Evolutionary conservation across 2,888 invertebrate species (phyloP).

Genomic region (Sesamia inferens): DNA sequence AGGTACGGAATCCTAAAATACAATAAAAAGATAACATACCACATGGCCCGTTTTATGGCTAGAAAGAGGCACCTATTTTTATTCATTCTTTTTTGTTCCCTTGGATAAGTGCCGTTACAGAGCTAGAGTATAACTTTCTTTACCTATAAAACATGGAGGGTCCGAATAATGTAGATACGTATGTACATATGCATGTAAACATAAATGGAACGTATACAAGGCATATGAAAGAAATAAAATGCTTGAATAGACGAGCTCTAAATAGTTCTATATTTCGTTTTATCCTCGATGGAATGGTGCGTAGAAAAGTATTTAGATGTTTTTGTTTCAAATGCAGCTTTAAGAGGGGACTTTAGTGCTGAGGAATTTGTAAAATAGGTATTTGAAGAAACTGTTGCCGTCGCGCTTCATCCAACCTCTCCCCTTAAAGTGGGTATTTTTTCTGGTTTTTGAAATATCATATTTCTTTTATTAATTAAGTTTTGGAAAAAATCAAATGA

Average conservation of each 20-base stretch:
- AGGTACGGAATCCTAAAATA: slow-evolving; percentile 15
- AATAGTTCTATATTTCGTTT: slow-evolving; percentile 47
- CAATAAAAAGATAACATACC: slow-evolving; percentile 56
- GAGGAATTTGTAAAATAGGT: no score
- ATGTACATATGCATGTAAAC: slow-evolving; percentile 48
- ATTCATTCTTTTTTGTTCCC: slow-evolving; percentile 53
- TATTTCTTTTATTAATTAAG: no score
- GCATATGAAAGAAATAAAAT: slow-evolving; percentile 51
- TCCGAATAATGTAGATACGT: slow-evolving; percentile 53
- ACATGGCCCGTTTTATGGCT: slow-evolving; percentile 51
- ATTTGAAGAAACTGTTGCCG: no score
- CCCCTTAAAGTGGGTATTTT: no score
- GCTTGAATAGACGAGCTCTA: slow-evolving; percentile 36
- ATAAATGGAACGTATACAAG: slow-evolving; percentile 43
- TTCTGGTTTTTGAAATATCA: no score
- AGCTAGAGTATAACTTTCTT: slow-evolving; percentile 44
- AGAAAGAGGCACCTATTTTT: slow-evolving; percentile 54
- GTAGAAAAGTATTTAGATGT: not conserved
- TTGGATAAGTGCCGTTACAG: slow-evolving; percentile 51
- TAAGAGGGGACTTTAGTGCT: not conserved
- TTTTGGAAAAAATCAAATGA: no score
- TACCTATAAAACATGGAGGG: slow-evolving; percentile 58
- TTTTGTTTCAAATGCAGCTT: not conserved
- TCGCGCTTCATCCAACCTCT: no score
- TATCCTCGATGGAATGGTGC: slow-evolving; percentile 11